Evolutionary conservation across 2,888 invertebrate genomes (phyloP), one percentile per base, ranked within the genome.

Genomic region (Pinctada fucata): DNA sequence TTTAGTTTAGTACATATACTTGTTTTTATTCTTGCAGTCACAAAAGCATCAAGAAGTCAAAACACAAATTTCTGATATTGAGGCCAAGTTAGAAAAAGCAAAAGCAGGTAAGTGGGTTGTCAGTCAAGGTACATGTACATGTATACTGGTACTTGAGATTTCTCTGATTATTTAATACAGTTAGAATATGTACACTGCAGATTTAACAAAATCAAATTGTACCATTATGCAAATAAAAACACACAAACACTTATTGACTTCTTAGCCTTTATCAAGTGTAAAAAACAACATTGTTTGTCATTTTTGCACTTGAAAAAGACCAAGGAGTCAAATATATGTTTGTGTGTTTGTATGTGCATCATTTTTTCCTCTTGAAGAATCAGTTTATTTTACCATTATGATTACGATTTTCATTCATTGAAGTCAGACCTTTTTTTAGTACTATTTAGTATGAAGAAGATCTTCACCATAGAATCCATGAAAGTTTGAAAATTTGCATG

Each of bases 41-140:
- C 31, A 94, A 82, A 95, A 96, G 88, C 94, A 95, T 86, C 92
- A 93, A 63, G 88, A 88, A 51, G 86, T 95, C 3, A 84, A 92
- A 2, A 88, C 91, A 74, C 93, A 94, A 91, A 94, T 96, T 81
- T 89, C 93, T 2, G 93, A 94, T 31, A 93, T 96, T 5, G 95
- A 96, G 86, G 89, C 89, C 2, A 93, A 93, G 86, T 90, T 95
- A 66, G 86, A 90, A 65, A 85, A 90, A 79, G 91, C 91, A 1
- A 91, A 90, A 82, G 85, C 86, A 82, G 88, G 90, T 90, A 84
- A 81, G 74, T 75, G 13, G 31, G 31, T 1, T 31, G 31, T 31
- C 31, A 31, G 31, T 31, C 31, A 31, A 31, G 31, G 31, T 31
- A 31, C 31, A 31, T 1, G 31, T 31, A 31, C n/a, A n/a, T n/a